Percentiles rank a stretch among this genome's conserved stretches.
phyloP scores from a whole-genome alignment of 2,888 invertebrate genomes.

The Nysson spinosus region DNA sequence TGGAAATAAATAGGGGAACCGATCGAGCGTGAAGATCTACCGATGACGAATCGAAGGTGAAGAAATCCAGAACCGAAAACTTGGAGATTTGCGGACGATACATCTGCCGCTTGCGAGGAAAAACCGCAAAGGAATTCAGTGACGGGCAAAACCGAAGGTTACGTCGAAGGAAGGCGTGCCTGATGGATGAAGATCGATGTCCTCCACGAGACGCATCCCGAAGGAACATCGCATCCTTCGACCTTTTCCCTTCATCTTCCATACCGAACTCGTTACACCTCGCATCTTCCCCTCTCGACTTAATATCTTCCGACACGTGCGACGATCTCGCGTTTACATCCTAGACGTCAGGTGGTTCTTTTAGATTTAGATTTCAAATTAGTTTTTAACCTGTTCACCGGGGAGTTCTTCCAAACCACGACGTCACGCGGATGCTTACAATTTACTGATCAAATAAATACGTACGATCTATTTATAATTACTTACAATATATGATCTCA shows the following conservation, averaged over 20 bases:
- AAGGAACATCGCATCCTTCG: conserved; percentile 21
- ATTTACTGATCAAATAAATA: too few species aligned
- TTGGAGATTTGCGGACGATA: conserved; percentile 20
- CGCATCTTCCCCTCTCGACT: conserved; percentile 48
- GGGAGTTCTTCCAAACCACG: too few species aligned
- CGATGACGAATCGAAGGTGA: conserved; percentile 32
- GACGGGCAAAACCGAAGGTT: conserved; percentile 33
- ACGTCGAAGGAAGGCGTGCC: conserved; percentile 46
- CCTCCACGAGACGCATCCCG: conserved; percentile 46
- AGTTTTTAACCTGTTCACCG: conserved; percentile 13
- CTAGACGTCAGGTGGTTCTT: conserved; percentile 47
- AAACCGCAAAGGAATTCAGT: conserved; percentile 51
- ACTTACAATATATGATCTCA: too few species aligned
- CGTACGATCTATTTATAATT: too few species aligned
- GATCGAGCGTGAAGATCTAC: conserved; percentile 19
- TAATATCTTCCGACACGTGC: conserved; percentile 59
- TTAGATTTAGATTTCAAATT: neutral
- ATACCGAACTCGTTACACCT: conserved; percentile 50
- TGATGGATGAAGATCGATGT: conserved; percentile 76
- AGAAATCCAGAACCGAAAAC: conserved; percentile 13
- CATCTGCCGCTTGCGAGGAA: conserved; percentile 40
- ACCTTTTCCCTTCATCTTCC: conserved; percentile 12
- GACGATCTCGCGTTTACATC: conserved; percentile 22
- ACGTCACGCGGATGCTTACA: too few species aligned
- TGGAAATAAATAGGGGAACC: conserved; percentile 16